phyloP scores from a whole-genome alignment of 92 coral and sea anemone genomes.

The Zoanthus gigantus region DNA sequence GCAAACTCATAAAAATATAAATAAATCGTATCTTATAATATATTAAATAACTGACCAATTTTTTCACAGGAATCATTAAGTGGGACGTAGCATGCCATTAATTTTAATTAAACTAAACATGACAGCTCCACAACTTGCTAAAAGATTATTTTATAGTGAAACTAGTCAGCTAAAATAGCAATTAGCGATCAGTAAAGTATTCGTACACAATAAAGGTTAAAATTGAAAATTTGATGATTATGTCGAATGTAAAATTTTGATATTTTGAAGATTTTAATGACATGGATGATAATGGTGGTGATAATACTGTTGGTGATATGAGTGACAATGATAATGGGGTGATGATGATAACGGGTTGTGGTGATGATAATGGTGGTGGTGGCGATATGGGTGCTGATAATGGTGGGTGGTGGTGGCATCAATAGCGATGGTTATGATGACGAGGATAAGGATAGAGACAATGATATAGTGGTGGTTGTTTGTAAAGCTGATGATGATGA shows the following conservation, averaged over 20 bases:
- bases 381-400: neutral
- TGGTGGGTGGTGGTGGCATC: neutral
- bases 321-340: too few species aligned
- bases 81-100: neutral
- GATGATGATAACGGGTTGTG: neutral
- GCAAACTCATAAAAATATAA: slow-evolving; percentile 14
- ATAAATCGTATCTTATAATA: neutral
- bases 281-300: neutral
- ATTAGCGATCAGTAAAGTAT: neutral
- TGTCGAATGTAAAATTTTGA: neutral
- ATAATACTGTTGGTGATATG: neutral
- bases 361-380: neutral
- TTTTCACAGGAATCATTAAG: neutral
- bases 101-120: neutral
- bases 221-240: neutral
- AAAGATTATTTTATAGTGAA: neutral
- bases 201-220: neutral
- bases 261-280: neutral
- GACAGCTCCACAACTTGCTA: neutral
- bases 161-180: neutral
- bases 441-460: too few species aligned
- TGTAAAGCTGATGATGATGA: too few species aligned
- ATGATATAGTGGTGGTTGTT: too few species aligned
- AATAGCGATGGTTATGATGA: neutral
- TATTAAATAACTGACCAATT: slow-evolving; percentile 38